Evolutionary conservation across 2,797 vertebrate species (phyloP).

Genomic region (Parambassis ranga): DNA sequence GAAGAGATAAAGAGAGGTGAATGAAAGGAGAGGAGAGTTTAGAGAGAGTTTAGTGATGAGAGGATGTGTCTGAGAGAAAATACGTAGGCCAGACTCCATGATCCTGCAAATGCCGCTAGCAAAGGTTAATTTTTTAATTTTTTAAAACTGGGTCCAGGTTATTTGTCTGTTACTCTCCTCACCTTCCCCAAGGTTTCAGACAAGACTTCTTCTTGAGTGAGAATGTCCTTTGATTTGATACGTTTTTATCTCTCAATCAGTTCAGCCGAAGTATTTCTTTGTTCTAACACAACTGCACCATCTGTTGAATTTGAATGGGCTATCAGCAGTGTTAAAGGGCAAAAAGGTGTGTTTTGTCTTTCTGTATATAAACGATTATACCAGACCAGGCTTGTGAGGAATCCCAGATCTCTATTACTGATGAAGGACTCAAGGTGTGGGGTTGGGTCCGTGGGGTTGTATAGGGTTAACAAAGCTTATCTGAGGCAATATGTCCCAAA

Average conservation of each 20-base stretch:
- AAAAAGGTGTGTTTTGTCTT: conserved; percentile 60
- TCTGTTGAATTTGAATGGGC: conserved; percentile 36
- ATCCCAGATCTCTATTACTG: conserved; percentile 60
- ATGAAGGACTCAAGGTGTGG: conserved; percentile 47
- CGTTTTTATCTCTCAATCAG: conserved; percentile 20
- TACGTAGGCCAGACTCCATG: no score
- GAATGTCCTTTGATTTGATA: neutral
- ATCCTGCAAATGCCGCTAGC: no score
- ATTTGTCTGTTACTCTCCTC: no score
- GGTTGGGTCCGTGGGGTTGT: no score
- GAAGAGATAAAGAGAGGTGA: conserved; percentile 16
- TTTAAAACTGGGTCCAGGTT: no score
- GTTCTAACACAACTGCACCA: conserved; percentile 11
- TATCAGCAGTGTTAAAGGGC: conserved; percentile 60
- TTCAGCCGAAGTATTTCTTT: conserved; percentile 11
- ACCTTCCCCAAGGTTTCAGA: no score
- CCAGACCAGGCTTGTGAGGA: conserved; percentile 51
- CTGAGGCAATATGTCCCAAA: conserved; percentile 31
- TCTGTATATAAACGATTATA: conserved; percentile 37
- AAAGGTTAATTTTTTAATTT: no score
- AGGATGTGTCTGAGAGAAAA: neutral
- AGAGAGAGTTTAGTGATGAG: no score
- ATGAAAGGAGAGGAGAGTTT: neutral
- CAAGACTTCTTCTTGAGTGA: no score
- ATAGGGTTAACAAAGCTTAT: conserved; percentile 59